These are phyloP conservation scores for Nymphalis c-album DNA, from an alignment of 2,888 invertebrate species.

Conservation along the genomic window DNA sequence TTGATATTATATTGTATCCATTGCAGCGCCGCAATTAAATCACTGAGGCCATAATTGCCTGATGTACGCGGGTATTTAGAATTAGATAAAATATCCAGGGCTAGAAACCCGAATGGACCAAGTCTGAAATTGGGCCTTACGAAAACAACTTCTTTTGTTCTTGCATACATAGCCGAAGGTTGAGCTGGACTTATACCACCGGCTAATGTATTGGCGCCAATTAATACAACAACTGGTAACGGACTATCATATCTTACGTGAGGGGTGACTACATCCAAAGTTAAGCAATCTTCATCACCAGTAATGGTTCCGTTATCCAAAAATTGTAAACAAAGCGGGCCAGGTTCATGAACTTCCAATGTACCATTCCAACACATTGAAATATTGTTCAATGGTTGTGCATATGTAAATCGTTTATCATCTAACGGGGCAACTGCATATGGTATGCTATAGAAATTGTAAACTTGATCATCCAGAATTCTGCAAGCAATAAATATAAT, in stretches of 20 bases:
- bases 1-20: conserved; percentile 92
- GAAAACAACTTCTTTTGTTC: conserved; percentile 90
- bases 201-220: conserved; percentile 89
- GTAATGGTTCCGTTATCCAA: conserved; percentile 83
- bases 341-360: conserved; percentile 84
- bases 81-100: conserved; percentile 85
- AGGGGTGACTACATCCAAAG: conserved; percentile 91
- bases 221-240: conserved; percentile 90
- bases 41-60: conserved; percentile 93
- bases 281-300: conserved; percentile 91
- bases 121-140: conserved; percentile 93
- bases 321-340: conserved; percentile 86
- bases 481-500: conserved; percentile 60
- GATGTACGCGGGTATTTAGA: conserved; percentile 87
- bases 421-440: conserved; percentile 88
- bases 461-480: conserved; percentile 87
- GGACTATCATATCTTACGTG: conserved; percentile 89
- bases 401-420: conserved; percentile 86
- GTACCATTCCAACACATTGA: conserved; percentile 91
- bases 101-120: conserved; percentile 90
- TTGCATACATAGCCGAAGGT: conserved; percentile 89
- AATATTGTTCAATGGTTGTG: conserved; percentile 84
- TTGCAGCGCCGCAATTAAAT: conserved; percentile 87
- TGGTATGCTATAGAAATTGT: conserved; percentile 91
- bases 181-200: conserved; percentile 88